phyloP scores from a whole-genome alignment of 2,888 invertebrate genomes.

The Adineta ricciae region DNA sequence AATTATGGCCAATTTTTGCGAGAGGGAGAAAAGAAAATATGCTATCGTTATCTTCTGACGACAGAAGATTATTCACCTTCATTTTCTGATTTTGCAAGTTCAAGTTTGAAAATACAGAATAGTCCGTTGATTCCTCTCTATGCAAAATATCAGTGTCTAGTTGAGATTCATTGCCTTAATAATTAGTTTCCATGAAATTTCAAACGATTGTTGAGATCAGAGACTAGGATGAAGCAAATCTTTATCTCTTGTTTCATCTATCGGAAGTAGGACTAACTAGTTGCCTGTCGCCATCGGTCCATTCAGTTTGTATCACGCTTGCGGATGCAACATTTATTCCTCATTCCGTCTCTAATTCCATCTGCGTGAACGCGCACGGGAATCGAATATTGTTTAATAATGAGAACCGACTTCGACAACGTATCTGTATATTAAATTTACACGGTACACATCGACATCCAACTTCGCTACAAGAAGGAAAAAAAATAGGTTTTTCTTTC shows the following conservation, averaged over 20 bases:
- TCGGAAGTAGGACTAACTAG: not conserved
- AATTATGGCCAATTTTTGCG: not conserved
- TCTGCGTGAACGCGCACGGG: not conserved
- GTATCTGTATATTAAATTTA: not conserved
- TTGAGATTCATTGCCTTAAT: too few species aligned
- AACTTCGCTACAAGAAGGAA: not conserved
- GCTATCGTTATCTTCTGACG: not conserved
- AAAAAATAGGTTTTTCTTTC: not conserved
- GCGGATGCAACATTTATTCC: not conserved
- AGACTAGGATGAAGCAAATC: not conserved
- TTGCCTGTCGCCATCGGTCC: not conserved
- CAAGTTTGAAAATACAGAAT: too few species aligned
- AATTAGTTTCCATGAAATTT: not conserved
- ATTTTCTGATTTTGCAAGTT: too few species aligned
- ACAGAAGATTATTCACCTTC: not conserved
- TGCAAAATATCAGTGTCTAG: too few species aligned
- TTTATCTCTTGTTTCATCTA: not conserved
- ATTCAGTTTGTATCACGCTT: not conserved
- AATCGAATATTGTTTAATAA: not conserved
- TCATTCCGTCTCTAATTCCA: not conserved
- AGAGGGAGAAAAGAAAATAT: not conserved
- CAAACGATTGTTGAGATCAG: not conserved
- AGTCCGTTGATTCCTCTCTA: too few species aligned
- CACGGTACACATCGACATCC: not conserved
- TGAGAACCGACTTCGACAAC: not conserved